Evolutionary conservation across 2,888 invertebrate genomes (phyloP), one percentile per base, ranked within the genome.

Genomic region (Xanthia togata): DNA sequence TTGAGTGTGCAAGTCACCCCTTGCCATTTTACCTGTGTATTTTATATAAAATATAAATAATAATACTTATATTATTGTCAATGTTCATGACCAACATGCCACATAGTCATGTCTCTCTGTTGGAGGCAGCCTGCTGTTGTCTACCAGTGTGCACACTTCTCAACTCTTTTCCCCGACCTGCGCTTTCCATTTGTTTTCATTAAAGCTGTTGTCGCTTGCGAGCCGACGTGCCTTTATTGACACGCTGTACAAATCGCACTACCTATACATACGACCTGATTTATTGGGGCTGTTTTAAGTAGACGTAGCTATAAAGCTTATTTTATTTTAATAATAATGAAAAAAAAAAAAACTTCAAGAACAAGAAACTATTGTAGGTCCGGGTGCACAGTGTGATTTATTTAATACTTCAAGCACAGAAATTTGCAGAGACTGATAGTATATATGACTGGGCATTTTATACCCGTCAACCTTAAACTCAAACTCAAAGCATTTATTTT

Each of bases 111-210:
- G 50, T 6, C 20, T 50, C 20, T 20, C 20, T 50, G 20, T 20
- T 50, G 2, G 23, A 53, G 50, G 23, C 50, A 53, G 9, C n/a
- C n/a, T n/a, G n/a, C 50, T 23, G 23, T 23, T 53, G 23, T 53
- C n/a, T 11, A 31, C 41, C 14, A 75, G 68, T 87, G 31, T 82
- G 50, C 31, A 70, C 44, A 74, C 74, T 73, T 63, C 87, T 73
- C 59, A 67, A 87, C 75, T 92, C 91, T 92, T 91, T 92, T 89
- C 90, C 62, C 65, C 83, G 89, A 82, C 83, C 90, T 91, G 91
- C 90, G 86, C 82, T 89, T 93, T 93, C 94, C 93, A 95, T 95
- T 95, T 94, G 93, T 95, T 95, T 95, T 94, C 94, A 95, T 95
- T 95, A 95, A 93, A 92, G 92, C 93, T 88, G 91, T 88, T 87